These are phyloP conservation scores for Apteryx mantelli DNA, from an alignment of 2,113 vertebrate genomes.

Conservation along the genomic window DNA sequence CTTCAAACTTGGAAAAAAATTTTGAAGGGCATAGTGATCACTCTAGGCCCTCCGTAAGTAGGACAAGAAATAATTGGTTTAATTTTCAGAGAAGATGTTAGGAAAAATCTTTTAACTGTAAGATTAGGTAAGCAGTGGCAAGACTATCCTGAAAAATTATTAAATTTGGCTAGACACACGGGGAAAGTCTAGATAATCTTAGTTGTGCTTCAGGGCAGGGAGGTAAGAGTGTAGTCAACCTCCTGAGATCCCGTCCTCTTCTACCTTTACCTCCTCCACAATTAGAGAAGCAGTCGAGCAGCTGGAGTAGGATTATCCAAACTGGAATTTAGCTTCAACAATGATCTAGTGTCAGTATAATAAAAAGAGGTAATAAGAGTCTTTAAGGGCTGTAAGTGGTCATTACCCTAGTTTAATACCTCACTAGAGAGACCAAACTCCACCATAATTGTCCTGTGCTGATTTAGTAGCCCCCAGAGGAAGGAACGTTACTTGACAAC, in stretches of 20 bases:
- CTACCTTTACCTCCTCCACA: neutral
- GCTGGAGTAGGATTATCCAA: neutral
- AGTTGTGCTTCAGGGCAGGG: neutral
- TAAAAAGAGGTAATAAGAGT: neutral
- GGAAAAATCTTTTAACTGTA: neutral
- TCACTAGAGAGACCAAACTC: neutral
- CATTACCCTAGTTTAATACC: neutral
- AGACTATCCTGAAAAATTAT: neutral
- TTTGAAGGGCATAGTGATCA: neutral
- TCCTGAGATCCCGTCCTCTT: neutral
- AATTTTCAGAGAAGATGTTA: neutral
- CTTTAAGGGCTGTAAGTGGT: neutral
- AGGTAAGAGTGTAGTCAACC: neutral
- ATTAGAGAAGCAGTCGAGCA: neutral
- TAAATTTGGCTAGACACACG: neutral
- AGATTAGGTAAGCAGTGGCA: neutral
- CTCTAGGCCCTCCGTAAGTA: neutral
- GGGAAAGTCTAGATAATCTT: neutral
- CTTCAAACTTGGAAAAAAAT: neutral
- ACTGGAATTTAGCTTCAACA: neutral
- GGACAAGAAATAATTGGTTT: conserved; percentile 11
- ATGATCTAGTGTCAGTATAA: neutral
- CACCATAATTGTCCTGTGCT: neutral
- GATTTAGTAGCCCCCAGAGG: neutral
- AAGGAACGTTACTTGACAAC: neutral